Base-by-base conservation (phyloP, 2,888 invertebrate species). In the Scaptomyza flava region DNA sequence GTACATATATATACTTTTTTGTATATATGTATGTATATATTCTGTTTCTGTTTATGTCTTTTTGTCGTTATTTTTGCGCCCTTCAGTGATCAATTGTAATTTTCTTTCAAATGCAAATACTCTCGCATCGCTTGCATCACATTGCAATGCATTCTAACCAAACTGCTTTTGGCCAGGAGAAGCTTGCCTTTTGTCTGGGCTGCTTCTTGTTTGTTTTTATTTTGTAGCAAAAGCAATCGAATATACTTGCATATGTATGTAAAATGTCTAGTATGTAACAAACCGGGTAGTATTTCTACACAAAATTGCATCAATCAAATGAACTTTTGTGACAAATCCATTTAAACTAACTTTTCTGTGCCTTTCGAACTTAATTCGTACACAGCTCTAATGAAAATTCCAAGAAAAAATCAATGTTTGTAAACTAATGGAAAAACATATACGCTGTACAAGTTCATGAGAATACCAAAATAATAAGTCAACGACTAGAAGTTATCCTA, bases 91-190 rank as follows among this genome's bases (percentile, higher is more conserved):
- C 89, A 77, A 87, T 84, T 81, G 85, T 87, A 83, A 89, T 87
- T 81, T 89, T 81, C 87, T 78, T 87, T 89, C 76, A 72, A 81
- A 82, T 89, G 89, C 87, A 83, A 83, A 83, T 89, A 87, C 57
- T 6, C 54, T 12, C n/a, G 6, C 20, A 17, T 5, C 33, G 9
- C 38, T 50, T 54, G 51, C 58, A 69, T 79, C 62, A 30, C 20
- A 17, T 43, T 33, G 33, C 69, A 66, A 63, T 27, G 20, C 43
- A 45, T 41, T 41, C 9, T 4, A 17, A 7, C 38, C 36, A 7
- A 36, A 14, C n/a, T 34, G 50, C 50, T 27, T 61, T 67, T 78
- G 74, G 63, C 68, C 75, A 59, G 8, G 12, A 56, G 31, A 30
- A 61, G 33, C 23, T 38, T 27, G 52, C 41, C 51, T 36, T 58